Evolutionary conservation across 2,113 vertebrate genomes (phyloP).

Genomic region (Hyla sarda): DNA sequence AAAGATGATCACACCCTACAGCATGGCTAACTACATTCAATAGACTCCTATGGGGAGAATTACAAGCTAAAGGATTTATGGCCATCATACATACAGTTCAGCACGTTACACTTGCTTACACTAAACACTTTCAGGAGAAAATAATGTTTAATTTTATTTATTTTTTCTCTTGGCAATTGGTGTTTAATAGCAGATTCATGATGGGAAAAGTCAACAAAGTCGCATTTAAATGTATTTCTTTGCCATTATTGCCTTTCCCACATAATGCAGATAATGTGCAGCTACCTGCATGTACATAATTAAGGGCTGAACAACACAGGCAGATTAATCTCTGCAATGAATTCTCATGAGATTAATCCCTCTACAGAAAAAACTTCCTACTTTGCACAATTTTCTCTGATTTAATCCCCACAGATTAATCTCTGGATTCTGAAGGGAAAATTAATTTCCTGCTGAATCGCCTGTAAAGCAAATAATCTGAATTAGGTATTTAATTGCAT

Average conservation of each 20-base stretch:
- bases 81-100: neutral
- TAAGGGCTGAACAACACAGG: neutral
- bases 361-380: neutral
- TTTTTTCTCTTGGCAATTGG: neutral
- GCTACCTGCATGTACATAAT: neutral
- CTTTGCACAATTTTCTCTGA: neutral
- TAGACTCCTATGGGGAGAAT: too few relatives aligned
- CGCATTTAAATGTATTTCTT: neutral
- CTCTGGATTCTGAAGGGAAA: slow-evolving; percentile 2
- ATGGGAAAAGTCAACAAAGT: neutral
- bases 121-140: neutral
- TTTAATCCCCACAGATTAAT: slow-evolving; percentile 18
- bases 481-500: neutral
- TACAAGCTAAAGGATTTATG: too few relatives aligned
- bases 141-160: neutral
- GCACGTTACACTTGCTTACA: neutral
- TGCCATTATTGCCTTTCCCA: neutral
- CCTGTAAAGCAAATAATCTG: neutral
- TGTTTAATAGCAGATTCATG: neutral
- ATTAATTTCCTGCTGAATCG: neutral
- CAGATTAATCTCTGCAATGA: neutral
- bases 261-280: neutral
- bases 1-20: too few relatives aligned
- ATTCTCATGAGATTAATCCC: slow-evolving; percentile 9
- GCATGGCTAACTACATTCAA: too few relatives aligned